Evolutionary conservation across 2,888 invertebrate species (phyloP), one percentile per base, ranked within the genome.

Genomic region (Tenthredo livida): DNA sequence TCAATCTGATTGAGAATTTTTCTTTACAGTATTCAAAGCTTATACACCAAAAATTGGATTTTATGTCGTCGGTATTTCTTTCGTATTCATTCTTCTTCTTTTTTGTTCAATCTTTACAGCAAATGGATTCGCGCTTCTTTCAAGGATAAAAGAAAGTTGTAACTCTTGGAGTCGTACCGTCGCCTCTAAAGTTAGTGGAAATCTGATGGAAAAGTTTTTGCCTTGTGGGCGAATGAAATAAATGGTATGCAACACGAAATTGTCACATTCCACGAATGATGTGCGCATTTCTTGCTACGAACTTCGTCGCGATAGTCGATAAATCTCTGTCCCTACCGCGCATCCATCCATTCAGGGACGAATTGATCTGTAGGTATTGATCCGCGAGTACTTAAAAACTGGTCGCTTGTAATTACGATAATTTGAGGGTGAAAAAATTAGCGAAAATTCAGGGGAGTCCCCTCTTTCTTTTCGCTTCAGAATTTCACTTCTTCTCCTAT

Each of bases 171-270:
- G 77, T 21, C 50, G 50, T 12, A 17, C 77, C 29, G 33, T 37
- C 50, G 33, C 9, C 50, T 77, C 29, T 54, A 33, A 77, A 77
- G 54, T 77, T 77, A 17, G 29, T 4, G 47, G 6, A 77, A 77
- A 77, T 77, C 77, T 77, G 50, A 77, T 77, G 77, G 77, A 77
- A 77, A 77, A 77, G 77, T 77, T 77, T 50, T 54, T 77, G 29
- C 54, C 54, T 17, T 33, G 17, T n/a, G 29, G 77, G 33, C 50
- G 54, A 77, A 77, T 77, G n/a, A 77, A 77, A 77, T 77, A 77
- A 77, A 77, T 54, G 77, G 54, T 77, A 77, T 77, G 77, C 77
- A 77, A 77, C 50, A 73, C 72, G 25, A 10, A 73, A 73, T 73
- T 73, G 72, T 73, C 72, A 73, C 72, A 73, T 73, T 43, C 72